Conservation (phyloP, 2,113 vertebrate species). For the Sprattus sprattus region DNA sequence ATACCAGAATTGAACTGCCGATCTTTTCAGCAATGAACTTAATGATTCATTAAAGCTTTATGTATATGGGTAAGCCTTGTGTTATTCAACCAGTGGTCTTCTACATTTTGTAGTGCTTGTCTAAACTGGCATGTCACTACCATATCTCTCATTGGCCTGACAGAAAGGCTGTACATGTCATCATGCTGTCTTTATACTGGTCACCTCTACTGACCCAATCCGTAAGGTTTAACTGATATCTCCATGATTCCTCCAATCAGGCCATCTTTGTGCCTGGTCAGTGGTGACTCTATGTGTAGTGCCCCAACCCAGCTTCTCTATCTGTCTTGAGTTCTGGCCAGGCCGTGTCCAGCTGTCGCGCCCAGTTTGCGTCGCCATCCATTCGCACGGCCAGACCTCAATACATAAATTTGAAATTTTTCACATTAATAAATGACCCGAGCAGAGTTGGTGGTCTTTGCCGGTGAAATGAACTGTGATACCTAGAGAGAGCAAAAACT, state of each 20-base stretch:
- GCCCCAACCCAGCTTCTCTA: not conserved
- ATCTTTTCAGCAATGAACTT: not conserved
- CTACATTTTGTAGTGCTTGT: not conserved
- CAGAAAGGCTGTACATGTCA: not conserved
- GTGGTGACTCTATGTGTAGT: not conserved
- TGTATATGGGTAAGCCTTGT: not conserved
- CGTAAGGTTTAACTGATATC: not conserved
- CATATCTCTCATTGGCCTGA: too few relatives aligned
- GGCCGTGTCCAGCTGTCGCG: conserved; percentile 37
- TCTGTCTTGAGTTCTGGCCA: conserved; percentile 18
- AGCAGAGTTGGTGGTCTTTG: conserved; percentile 11
- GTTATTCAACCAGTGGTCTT: not conserved
- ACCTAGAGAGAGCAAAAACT: not conserved
- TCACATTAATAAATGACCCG: conserved; percentile 40
- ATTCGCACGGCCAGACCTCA: conserved; percentile 27
- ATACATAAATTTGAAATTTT: conserved; percentile 50
- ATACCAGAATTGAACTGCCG: not conserved
- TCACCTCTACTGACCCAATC: not conserved
- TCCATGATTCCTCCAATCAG: not conserved
- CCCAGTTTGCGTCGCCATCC: conserved; percentile 31
- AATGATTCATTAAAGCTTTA: not conserved
- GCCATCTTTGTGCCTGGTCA: not conserved
- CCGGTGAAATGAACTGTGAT: not conserved
- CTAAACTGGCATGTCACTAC: not conserved
- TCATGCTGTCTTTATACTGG: not conserved